A percentile compares a stretch with the other conserved stretches of the same genome.
These are phyloP conservation scores for Dufourea novaeangliae DNA, from an alignment of 1,140 invertebrate genomes.

Conservation along the genomic window DNA sequence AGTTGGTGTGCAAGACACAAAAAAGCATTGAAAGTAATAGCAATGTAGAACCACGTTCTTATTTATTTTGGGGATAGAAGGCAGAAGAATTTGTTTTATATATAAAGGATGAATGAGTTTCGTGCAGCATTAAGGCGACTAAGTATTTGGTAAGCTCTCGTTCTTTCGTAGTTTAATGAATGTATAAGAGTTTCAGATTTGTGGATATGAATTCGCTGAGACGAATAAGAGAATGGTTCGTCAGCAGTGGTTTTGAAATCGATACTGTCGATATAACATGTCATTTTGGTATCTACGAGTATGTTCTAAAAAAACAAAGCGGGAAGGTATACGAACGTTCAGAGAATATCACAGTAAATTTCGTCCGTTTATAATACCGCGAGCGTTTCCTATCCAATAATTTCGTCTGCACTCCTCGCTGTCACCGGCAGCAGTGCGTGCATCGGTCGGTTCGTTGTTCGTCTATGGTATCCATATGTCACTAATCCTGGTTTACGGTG, in stretches of 20 bases:
- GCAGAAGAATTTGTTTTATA: background rate
- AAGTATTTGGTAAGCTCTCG: too few species aligned
- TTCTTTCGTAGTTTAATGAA: too few species aligned
- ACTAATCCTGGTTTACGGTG: conserved; percentile 36
- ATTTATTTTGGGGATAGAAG: background rate
- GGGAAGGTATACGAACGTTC: background rate
- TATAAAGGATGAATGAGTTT: too few species aligned
- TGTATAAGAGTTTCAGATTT: too few species aligned
- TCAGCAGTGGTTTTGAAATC: too few species aligned
- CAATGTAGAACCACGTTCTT: background rate
- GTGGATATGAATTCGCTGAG: too few species aligned
- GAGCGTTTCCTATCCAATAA: conserved; percentile 43
- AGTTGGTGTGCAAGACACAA: background rate
- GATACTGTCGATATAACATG: too few species aligned
- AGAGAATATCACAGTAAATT: conserved; percentile 15
- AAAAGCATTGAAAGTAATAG: background rate
- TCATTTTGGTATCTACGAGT: too few species aligned
- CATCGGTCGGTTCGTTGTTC: conserved; percentile 39
- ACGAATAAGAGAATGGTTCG: too few species aligned
- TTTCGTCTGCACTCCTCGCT: conserved; percentile 40
- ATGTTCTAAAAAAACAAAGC: too few species aligned
- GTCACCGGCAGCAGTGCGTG: conserved; percentile 35
- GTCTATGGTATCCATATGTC: conserved; percentile 50
- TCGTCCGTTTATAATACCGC: conserved; percentile 36
- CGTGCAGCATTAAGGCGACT: too few species aligned